Conservation (phyloP, 2,797 vertebrate genomes). For the Manis crassicaudata region DNA sequence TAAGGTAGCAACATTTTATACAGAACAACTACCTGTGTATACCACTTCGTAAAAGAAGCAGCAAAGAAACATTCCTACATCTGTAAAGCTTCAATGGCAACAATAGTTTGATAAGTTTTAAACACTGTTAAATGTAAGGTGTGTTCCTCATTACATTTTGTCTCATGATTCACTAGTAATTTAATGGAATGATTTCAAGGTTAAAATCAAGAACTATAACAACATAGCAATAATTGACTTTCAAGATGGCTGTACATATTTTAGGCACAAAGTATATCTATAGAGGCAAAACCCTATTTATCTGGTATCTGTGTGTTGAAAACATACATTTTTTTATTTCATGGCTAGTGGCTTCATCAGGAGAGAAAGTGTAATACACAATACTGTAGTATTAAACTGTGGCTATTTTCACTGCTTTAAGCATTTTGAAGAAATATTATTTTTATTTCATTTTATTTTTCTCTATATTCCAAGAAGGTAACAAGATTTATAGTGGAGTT, state of each 20-base stretch:
- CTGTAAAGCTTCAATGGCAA: not conserved
- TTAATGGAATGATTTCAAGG: not conserved
- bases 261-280: not conserved
- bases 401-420: not conserved
- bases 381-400: not conserved
- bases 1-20: not conserved
- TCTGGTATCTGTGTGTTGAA: not conserved
- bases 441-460: constrained; percentile 2
- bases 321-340: not conserved
- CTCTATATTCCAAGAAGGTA: not conserved
- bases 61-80: not conserved
- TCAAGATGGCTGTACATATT: not conserved
- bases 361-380: not conserved
- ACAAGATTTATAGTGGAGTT: not conserved
- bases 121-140: not conserved
- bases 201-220: not conserved
- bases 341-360: not conserved
- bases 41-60: not conserved
- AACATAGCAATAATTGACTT: not conserved
- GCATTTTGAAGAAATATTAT: constrained; percentile 27
- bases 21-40: not conserved
- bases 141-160: not conserved
- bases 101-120: not conserved
- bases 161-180: not conserved
- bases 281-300: not conserved